Evolutionary conservation across 2,113 vertebrate genomes (phyloP).

Genomic region (Gymnocephalus cernua): DNA sequence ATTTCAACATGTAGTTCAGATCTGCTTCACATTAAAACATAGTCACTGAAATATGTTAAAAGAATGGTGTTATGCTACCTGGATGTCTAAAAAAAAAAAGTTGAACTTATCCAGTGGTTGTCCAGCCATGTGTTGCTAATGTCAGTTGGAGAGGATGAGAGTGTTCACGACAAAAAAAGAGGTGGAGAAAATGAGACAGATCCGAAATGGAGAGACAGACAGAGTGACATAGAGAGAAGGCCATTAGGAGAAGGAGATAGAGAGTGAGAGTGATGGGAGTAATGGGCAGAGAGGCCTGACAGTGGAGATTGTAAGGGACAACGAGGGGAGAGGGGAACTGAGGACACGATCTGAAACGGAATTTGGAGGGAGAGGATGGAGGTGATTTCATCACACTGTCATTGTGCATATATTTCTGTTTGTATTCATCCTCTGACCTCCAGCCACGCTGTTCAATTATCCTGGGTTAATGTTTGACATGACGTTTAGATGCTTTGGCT

Average conservation of each 20-base stretch:
- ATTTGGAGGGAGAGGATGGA: neutral
- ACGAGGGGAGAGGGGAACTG: neutral
- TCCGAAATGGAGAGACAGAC: neutral
- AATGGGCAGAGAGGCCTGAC: conserved; percentile 31
- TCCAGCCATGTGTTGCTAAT: neutral
- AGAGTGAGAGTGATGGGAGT: conserved; percentile 28
- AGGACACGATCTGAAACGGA: neutral
- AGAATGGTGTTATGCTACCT: neutral
- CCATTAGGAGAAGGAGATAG: conserved; percentile 4
- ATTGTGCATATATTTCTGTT: neutral
- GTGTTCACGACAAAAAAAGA: neutral
- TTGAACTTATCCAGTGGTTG: neutral
- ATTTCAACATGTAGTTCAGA: neutral
- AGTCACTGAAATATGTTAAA: neutral
- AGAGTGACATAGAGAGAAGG: neutral
- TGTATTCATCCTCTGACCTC: neutral
- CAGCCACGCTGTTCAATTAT: neutral
- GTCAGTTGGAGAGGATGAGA: neutral
- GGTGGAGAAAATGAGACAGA: conserved; percentile 1
- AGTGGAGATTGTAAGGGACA: conserved; percentile 10
- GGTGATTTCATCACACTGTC: neutral
- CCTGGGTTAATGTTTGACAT: no score
- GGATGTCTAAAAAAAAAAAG: neutral
- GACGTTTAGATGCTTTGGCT: no score
- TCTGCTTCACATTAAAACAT: neutral